A percentile compares a stretch with the other conserved stretches of the same genome.
Evolutionary conservation across 2,797 vertebrate genomes (phyloP).

Genomic region (Cossypha niveicapilla): DNA sequence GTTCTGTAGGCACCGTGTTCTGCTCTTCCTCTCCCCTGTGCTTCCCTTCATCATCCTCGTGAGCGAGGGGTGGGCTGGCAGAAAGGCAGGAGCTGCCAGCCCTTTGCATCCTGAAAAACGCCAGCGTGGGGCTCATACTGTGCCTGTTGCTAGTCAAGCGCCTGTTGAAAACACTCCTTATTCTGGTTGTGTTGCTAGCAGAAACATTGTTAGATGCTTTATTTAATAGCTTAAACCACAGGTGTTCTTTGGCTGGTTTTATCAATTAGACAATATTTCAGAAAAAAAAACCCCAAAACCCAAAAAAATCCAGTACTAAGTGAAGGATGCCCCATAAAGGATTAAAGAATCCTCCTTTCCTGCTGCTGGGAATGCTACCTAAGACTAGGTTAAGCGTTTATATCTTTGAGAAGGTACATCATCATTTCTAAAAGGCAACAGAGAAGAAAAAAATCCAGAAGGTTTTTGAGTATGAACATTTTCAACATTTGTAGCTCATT

Average conservation of each 20-base stretch:
- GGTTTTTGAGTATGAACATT: not conserved
- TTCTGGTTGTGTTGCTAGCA: not conserved
- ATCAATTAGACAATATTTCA: not conserved
- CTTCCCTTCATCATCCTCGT: conserved; percentile 17
- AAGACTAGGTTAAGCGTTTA: not conserved
- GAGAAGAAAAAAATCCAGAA: not conserved
- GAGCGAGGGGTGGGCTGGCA: not conserved
- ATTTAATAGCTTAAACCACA: not conserved
- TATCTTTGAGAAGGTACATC: not conserved
- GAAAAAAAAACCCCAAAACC: not conserved
- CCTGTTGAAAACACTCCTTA: conserved; percentile 14
- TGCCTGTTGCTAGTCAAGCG: not conserved
- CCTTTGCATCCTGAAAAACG: not conserved
- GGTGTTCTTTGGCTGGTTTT: conserved; percentile 45
- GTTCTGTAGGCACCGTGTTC: conserved; percentile 39
- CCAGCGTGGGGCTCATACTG: not conserved
- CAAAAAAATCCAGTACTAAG: not conserved
- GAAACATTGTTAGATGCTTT: not conserved
- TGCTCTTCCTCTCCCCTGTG: conserved; percentile 34
- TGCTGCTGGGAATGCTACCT: not conserved
- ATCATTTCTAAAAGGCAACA: not conserved
- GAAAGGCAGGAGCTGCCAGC: not conserved
- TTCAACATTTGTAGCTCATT: not conserved
- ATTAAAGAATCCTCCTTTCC: not conserved
- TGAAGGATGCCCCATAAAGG: not conserved